Percentiles rank a stretch among this genome's conserved stretches.
These are phyloP conservation scores for Incurvaria masculella DNA, from an alignment of 2,888 invertebrate genomes.

Conservation along the genomic window DNA sequence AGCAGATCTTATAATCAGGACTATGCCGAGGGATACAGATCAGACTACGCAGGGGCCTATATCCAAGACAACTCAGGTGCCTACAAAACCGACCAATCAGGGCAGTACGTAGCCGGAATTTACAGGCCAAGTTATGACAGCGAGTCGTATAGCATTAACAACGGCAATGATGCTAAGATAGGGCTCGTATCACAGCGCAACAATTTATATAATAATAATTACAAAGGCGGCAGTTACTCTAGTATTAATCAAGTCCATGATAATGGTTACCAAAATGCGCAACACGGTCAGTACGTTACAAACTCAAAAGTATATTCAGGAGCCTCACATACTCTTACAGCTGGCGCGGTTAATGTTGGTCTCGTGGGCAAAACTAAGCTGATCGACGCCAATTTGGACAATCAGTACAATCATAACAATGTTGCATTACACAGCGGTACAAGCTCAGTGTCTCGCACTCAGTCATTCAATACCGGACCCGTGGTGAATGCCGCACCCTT, in stretches of 20 bases:
- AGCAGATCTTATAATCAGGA: constrained; percentile 13
- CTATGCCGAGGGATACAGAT: constrained; percentile 14
- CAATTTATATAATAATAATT: neutral
- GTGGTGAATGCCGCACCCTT: neutral
- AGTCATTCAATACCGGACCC: neutral
- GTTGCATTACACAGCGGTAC: constrained; percentile 25
- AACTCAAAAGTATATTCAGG: constrained; percentile 35
- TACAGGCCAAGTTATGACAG: neutral
- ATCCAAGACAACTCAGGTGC: constrained; percentile 12
- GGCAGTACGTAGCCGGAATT: constrained; percentile 6
- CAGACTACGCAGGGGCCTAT: constrained; percentile 18
- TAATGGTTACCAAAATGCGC: constrained; percentile 27
- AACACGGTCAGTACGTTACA: constrained; percentile 33
- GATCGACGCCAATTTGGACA: constrained; percentile 32
- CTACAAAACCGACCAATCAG: constrained; percentile 16
- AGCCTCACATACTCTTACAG: constrained; percentile 39
- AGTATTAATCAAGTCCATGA: neutral
- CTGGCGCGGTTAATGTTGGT: constrained; percentile 47
- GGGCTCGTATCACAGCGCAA: neutral
- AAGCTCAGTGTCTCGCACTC: constrained; percentile 9
- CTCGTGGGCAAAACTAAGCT: constrained; percentile 49
- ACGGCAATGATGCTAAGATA: neutral
- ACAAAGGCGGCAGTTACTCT: neutral
- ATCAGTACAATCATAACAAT: constrained; percentile 27
- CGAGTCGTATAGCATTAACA: neutral